Conservation (phyloP, 2,113 vertebrate genomes). For the Anthoscopus minutus region DNA sequence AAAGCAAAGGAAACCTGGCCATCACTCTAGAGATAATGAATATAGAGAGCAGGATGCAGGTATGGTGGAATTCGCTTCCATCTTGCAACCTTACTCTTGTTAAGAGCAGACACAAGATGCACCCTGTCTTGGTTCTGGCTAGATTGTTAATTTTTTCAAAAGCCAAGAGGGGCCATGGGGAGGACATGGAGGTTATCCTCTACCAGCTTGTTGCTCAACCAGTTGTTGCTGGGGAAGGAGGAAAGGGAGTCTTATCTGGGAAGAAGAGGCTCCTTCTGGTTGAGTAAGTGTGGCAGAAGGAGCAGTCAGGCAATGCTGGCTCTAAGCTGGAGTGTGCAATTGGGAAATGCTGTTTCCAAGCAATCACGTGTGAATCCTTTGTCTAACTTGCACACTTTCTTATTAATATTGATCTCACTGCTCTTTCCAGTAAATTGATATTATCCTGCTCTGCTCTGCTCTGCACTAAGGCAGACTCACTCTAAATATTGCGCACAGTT, state of each 20-base stretch:
- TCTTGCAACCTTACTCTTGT: background rate
- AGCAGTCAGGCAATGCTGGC: background rate
- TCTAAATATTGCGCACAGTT: background rate
- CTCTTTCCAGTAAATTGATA: background rate
- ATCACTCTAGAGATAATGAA: background rate
- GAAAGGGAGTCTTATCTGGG: background rate
- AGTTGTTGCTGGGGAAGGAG: background rate
- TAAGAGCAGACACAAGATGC: background rate
- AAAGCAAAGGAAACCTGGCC: background rate
- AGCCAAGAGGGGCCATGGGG: background rate
- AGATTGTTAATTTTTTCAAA: background rate
- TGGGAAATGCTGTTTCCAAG: fast-evolving
- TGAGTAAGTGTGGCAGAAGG: background rate
- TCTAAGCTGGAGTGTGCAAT: background rate
- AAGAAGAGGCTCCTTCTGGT: background rate
- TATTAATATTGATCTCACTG: background rate
- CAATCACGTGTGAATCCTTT: background rate
- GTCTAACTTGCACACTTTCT: too few species aligned
- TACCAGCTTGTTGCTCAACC: background rate
- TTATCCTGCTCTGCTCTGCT: background rate
- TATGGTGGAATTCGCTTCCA: background rate
- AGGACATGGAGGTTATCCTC: background rate
- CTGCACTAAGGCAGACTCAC: background rate
- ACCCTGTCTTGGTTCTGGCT: background rate
- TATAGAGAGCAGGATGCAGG: background rate